Conservation (phyloP, 2,888 invertebrate genomes). For the Saturnia japonica region DNA sequence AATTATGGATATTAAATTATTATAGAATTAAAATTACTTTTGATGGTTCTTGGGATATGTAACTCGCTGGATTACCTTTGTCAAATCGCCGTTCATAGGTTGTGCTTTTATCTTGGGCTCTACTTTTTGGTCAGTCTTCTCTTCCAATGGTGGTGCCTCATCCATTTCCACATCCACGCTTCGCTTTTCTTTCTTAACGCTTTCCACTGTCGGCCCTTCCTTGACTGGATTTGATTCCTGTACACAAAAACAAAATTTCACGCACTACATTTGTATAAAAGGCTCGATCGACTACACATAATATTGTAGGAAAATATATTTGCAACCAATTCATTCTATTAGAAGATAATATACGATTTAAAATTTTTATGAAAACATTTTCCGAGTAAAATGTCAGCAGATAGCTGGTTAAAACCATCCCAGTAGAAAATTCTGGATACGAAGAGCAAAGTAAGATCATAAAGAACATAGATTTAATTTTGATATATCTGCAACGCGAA, state of each 20-base stretch:
- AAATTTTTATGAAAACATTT: too few relatives aligned
- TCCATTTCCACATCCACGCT: conserved; percentile 56
- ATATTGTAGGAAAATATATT: not conserved
- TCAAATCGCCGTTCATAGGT: conserved; percentile 68
- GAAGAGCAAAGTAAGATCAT: too few relatives aligned
- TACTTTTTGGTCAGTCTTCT: conserved; percentile 51
- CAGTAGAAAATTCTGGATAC: too few relatives aligned
- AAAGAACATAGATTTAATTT: too few relatives aligned
- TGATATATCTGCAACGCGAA: too few relatives aligned
- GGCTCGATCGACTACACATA: not conserved
- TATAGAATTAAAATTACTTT: not conserved
- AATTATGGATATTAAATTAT: not conserved
- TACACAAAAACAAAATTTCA: not conserved
- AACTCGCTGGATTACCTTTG: conserved; percentile 51
- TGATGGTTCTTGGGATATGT: not conserved
- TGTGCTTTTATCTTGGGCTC: conserved; percentile 47
- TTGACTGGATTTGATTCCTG: conserved; percentile 44
- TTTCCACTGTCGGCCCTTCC: conserved; percentile 41
- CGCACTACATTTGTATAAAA: not conserved
- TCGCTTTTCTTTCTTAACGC: conserved; percentile 8
- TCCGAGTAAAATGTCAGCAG: too few relatives aligned
- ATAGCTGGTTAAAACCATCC: too few relatives aligned
- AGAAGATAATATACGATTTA: too few relatives aligned
- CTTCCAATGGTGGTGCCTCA: conserved; percentile 48
- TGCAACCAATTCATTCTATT: not conserved